Base-by-base conservation (phyloP, 35 echinoderm and acorn worm genomes). In the Patiria miniata region DNA sequence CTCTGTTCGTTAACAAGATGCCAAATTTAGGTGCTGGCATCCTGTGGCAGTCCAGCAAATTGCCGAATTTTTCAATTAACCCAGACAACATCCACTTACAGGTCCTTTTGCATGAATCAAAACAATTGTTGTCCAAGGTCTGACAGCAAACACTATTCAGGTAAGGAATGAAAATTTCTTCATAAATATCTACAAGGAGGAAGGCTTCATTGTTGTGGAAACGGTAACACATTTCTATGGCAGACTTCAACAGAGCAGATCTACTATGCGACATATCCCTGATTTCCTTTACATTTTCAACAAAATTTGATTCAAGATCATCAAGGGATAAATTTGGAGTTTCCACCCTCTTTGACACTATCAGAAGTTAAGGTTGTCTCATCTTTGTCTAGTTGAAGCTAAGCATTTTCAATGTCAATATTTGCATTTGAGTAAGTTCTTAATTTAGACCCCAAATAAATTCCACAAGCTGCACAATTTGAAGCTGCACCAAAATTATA, bases 171-270 rank as follows among this genome's bases (percentile, higher is more conserved):
- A 44, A 83, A 58, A 57, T 8, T 56, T 83, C 22, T 56, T 83
- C 81, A 57, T 39, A 58, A 2, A 83, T 39, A 83, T 83, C 81
- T 58, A 38, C 33, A 21, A 61, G 55, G 8, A 83, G 52, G 7
- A 83, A 36, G 8, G 23, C 81, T 47, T 39, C 30, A 58, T 83
- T 30, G 23, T 83, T 55, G 51, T 83, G 18, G 54, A 83, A 83
- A 34, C 50, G 23, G 6, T 83, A 28, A 56, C 81, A 83, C 6
- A 83, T 0, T 37, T 83, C 22, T 23, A 7, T 23, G 36, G 2
- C 50, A 33, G 34, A 21, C 19, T 30, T 30, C 19, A 53, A 21
- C 34, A 83, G 36, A 19, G 51, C 81, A 34, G 19, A 15, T 55
- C 54, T 51, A 54, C 33, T 30, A 33, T 55, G 22, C 6, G 51